Conservation (phyloP, 2,113 vertebrate species). For the Ceratotherium simum region DNA sequence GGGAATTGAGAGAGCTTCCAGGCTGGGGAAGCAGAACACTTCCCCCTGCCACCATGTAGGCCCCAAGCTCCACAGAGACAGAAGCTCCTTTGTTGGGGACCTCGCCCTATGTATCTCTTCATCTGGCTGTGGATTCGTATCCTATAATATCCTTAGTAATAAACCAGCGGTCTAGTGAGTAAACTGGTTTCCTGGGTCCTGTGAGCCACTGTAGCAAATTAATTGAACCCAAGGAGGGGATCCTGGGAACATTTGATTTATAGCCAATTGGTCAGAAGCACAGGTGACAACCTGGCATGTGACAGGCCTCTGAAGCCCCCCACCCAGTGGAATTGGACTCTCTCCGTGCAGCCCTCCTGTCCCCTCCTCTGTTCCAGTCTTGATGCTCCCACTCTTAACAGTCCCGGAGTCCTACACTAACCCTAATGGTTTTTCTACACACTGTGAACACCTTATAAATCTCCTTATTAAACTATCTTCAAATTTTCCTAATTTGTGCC, state of each 20-base stretch:
- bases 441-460: neutral
- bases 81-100: neutral
- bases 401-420: neutral
- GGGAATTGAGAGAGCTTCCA: too few species aligned
- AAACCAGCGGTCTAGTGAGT: neutral
- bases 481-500: neutral
- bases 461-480: neutral
- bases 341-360: neutral
- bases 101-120: neutral
- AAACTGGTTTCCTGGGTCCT: neutral
- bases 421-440: too few species aligned
- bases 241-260: too few species aligned
- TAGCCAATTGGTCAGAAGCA: neutral
- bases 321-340: too few species aligned
- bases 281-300: neutral
- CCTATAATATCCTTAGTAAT: neutral
- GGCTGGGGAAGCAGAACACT: neutral
- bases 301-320: too few species aligned
- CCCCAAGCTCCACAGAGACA: neutral
- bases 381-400: neutral
- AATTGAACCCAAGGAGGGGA: too few species aligned
- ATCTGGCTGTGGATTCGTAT: too few species aligned
- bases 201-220: neutral
- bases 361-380: neutral
- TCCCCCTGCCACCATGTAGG: rapidly evolving